Evolutionary conservation across 1,140 invertebrate genomes (phyloP).

Genomic region (Frieseomelitta varia): DNA sequence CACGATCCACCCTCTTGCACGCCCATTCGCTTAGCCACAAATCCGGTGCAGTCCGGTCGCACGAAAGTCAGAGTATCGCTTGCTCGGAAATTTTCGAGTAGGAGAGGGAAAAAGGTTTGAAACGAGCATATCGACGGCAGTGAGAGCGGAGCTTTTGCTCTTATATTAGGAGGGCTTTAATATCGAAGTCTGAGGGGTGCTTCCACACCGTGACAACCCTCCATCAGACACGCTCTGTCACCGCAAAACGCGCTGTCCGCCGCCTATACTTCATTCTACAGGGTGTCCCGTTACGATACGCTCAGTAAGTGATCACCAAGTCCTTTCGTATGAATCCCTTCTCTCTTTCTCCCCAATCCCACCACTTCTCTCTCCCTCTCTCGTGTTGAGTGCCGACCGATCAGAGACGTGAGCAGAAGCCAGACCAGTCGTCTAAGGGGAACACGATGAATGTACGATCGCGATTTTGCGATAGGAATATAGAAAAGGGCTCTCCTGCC

Average conservation of each 20-base stretch:
- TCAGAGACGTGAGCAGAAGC: slow-evolving; percentile 40
- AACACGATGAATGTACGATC: slow-evolving; percentile 36
- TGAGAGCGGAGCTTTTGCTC: slow-evolving; percentile 75
- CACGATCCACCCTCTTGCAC: slow-evolving; percentile 25
- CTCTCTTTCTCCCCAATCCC: background rate
- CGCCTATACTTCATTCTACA: slow-evolving; percentile 65
- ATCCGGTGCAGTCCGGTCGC: slow-evolving; percentile 42
- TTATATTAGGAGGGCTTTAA: slow-evolving; percentile 80
- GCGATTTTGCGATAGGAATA: slow-evolving; percentile 42
- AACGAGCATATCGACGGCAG: slow-evolving; percentile 69
- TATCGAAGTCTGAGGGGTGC: slow-evolving; percentile 78
- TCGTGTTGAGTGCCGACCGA: slow-evolving; percentile 35
- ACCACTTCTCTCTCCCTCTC: background rate
- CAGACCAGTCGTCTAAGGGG: background rate
- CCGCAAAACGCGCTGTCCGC: slow-evolving; percentile 78
- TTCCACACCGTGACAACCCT: slow-evolving; percentile 78
- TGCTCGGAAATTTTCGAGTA: slow-evolving; percentile 29
- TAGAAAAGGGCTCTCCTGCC: slow-evolving; percentile 12
- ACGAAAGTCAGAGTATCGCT: slow-evolving; percentile 57
- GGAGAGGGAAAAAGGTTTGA: slow-evolving; percentile 50
- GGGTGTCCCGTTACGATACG: slow-evolving; percentile 65
- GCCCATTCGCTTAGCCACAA: slow-evolving; percentile 44
- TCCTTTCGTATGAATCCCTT: slow-evolving; percentile 55
- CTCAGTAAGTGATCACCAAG: slow-evolving; percentile 47
- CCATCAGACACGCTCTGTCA: slow-evolving; percentile 81